Percentiles rank a stretch among this genome's conserved stretches.
These are phyloP conservation scores for Petrolisthes cinctipes DNA, from an alignment of 2,888 invertebrate species.

Conservation along the genomic window DNA sequence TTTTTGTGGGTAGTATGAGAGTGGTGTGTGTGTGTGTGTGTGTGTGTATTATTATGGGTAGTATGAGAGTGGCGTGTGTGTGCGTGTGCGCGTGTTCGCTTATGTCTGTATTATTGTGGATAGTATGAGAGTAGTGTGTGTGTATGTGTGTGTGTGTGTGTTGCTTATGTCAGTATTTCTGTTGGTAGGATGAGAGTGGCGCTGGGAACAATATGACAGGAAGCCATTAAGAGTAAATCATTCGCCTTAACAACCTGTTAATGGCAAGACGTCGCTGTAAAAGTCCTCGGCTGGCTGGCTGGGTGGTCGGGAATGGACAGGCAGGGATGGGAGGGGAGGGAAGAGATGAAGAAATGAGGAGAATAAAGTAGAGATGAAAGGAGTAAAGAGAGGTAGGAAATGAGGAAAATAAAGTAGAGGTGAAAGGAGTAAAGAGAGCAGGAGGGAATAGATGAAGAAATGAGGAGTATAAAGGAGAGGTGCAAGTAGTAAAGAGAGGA, in stretches of 20 bases:
- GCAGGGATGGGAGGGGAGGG: background rate
- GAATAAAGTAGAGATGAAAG: background rate
- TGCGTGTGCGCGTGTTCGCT: too few species aligned
- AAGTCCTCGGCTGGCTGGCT: background rate
- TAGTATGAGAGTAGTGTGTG: background rate
- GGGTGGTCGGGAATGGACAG: background rate
- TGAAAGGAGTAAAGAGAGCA: background rate
- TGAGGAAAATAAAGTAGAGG: background rate
- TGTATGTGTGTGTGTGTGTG: background rate
- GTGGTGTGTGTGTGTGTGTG: too few species aligned
- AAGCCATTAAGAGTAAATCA: conserved; percentile 15
- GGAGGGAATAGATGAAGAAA: background rate
- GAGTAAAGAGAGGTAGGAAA: background rate
- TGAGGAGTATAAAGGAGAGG: background rate
- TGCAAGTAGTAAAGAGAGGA: too few species aligned
- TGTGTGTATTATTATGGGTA: too few species aligned
- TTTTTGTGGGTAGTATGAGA: too few species aligned
- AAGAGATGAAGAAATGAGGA: background rate
- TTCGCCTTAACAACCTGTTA: conserved; percentile 18
- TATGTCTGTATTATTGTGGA: too few species aligned
- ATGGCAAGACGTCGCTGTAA: background rate
- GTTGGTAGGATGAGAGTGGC: background rate
- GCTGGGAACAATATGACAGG: conserved; percentile 10
- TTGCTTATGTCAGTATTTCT: background rate
- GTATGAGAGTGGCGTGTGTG: too few species aligned